Base-by-base conservation (phyloP, 2,113 vertebrate genomes). In the Amphilophus citrinellus region DNA sequence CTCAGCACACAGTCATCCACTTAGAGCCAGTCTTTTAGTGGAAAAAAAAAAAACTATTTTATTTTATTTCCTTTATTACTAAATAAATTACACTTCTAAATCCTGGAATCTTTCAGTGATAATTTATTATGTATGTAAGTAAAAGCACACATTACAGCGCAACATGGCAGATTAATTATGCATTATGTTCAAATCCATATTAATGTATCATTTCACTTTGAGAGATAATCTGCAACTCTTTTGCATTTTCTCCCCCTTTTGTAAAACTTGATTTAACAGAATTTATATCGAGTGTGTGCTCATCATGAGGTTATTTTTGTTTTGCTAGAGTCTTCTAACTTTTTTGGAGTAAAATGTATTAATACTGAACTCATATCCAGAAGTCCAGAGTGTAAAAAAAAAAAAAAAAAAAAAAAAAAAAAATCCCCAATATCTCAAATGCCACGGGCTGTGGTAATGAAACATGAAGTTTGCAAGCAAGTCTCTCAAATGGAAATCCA, bases 151-250 rank as follows among this genome's bases (percentile, higher is more conserved):
- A 73, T 73, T 73, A 73, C 47, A 56, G 47, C 0, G 0, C 47
- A 56, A 73, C 68, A 73, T n/a, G 6, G 50, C 32, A 56, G 17
- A 53, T 73, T 32, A 53, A 73, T 73, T 73, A 53, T n/a, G 27
- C 24, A 73, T 53, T 8, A 71, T 71, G 50, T 73, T 73, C 47
- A 10, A 53, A 73, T 56, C 68, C 47, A 73, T 73, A 73, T 73
- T 56, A 56, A 56, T 73, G 17, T 0, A 9, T 73, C 68, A 3
- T 14, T 73, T 73, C 18, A 53, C 27, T 73, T 47, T 30, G 27
- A 53, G 66, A 53, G 18, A 56, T 27, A 53, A 32, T n/a, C 27
- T 53, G 66, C 10, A 53, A 20, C 44, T 56, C 10, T 73, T 73
- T 56, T 73, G 10, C 47, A 73, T 73, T 73, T 56, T 73, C 47